A percentile compares a stretch with the other conserved stretches of the same genome.
These are phyloP conservation scores for Panagrolaimus sp. DNA, from an alignment of 1,140 invertebrate genomes.

Conservation along the genomic window DNA sequence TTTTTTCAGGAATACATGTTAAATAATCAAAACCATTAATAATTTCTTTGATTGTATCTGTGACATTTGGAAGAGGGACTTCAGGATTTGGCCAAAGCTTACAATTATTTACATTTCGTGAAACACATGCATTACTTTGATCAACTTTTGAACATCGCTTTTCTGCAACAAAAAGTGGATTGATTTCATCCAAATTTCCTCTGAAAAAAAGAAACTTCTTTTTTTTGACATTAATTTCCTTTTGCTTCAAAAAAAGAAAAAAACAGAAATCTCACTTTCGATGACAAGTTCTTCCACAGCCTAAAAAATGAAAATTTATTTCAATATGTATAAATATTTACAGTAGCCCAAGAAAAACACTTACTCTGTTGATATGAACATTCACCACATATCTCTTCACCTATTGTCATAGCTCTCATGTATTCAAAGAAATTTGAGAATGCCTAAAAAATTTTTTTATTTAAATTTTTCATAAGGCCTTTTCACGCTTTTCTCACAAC, in stretches of 20 bases:
- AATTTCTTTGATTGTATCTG: constrained; percentile 42
- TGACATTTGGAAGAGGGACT: constrained; percentile 51
- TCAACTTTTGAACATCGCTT: constrained; percentile 50
- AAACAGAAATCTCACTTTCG: constrained; percentile 43
- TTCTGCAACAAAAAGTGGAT: constrained; percentile 54
- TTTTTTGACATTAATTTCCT: neutral
- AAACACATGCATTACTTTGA: constrained; percentile 39
- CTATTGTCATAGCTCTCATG: constrained; percentile 47
- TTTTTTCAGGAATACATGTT: constrained; percentile 42
- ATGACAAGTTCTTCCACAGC: constrained; percentile 50
- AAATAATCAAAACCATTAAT: constrained; percentile 50
- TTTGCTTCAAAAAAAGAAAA: neutral
- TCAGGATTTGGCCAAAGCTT: constrained; percentile 52
- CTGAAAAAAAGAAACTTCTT: constrained; percentile 28
- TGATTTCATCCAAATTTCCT: constrained; percentile 42
- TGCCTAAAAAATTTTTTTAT: constrained; percentile 32
- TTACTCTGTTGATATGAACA: constrained; percentile 49
- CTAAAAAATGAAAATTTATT: constrained; percentile 38
- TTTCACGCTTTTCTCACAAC: neutral
- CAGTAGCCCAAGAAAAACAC: neutral
- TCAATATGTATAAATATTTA: too few species aligned
- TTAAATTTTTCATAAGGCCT: constrained; percentile 4
- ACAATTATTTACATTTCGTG: constrained; percentile 29
- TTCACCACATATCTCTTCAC: constrained; percentile 52
- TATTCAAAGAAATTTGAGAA: constrained; percentile 56